These are phyloP conservation scores for Tragulus kanchil DNA, from an alignment of 2,113 vertebrate genomes.

Conservation along the genomic window DNA sequence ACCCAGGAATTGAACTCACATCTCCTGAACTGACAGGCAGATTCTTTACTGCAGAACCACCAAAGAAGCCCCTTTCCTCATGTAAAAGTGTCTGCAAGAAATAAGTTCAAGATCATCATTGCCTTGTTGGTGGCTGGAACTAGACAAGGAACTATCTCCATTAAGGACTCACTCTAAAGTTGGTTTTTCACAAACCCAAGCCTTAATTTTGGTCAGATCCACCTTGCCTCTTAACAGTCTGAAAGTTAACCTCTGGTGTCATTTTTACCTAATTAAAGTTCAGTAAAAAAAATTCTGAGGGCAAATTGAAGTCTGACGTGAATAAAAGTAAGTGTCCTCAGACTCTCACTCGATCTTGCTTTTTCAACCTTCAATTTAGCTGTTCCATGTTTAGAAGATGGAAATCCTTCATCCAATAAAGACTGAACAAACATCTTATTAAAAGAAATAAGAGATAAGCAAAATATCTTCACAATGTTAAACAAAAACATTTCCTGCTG, in stretches of 20 bases:
- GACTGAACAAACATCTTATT: background rate
- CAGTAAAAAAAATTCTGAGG: background rate
- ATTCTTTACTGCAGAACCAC: background rate
- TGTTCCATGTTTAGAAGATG: background rate
- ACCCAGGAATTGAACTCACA: background rate
- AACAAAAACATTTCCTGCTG: background rate
- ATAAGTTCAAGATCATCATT: background rate
- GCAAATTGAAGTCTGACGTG: background rate
- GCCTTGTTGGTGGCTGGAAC: background rate
- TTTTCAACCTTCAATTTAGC: background rate
- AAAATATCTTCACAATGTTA: background rate
- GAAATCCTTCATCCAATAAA: background rate
- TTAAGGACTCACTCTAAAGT: background rate
- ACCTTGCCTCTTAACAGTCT: background rate
- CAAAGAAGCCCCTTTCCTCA: background rate
- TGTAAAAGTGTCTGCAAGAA: background rate
- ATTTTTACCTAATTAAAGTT: background rate
- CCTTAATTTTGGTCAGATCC: background rate
- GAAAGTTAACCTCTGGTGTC: background rate
- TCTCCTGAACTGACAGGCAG: background rate
- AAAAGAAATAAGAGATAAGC: background rate
- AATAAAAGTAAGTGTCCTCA: background rate
- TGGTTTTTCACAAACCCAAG: background rate
- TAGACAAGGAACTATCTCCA: background rate
- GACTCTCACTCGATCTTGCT: background rate